These are phyloP conservation scores for Phyllopteryx taeniolatus DNA, from an alignment of 2,113 vertebrate species.

Conservation along the genomic window DNA sequence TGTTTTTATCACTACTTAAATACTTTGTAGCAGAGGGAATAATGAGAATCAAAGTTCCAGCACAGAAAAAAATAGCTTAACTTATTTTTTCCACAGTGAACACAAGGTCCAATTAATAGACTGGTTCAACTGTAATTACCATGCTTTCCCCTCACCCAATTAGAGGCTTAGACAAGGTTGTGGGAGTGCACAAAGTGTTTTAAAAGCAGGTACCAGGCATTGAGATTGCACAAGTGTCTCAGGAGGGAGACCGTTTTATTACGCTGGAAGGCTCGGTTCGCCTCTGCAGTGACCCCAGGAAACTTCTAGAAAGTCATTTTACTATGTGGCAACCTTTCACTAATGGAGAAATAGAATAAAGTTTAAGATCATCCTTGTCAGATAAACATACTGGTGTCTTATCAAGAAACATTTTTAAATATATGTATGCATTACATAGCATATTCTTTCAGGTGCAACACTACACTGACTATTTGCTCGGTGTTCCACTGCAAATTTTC, in stretches of 20 bases:
- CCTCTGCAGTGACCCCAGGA: constrained; percentile 42
- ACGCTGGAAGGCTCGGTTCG: constrained; percentile 45
- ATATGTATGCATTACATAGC: no score
- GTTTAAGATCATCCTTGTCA: background rate
- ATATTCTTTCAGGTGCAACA: no score
- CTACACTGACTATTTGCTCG: no score
- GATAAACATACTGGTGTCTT: no score
- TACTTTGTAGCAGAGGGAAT: constrained; percentile 24
- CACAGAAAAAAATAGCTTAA: constrained; percentile 19
- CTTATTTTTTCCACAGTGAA: constrained; percentile 40
- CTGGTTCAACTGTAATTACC: constrained; percentile 59
- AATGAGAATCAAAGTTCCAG: constrained; percentile 15
- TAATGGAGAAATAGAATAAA: background rate
- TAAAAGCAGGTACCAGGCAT: constrained; percentile 54
- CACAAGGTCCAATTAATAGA: constrained; percentile 69
- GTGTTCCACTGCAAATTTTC: no score
- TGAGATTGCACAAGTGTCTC: constrained; percentile 53
- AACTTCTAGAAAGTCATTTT: constrained; percentile 22
- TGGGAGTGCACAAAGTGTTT: constrained; percentile 43
- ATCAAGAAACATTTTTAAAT: no score
- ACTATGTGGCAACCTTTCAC: constrained; percentile 8
- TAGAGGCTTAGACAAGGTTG: constrained; percentile 59
- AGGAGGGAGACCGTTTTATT: constrained; percentile 57
- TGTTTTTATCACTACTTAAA: constrained; percentile 26
- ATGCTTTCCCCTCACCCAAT: constrained; percentile 57